A percentile compares a stretch with the other conserved stretches of the same genome.
Conservation (phyloP, 2,113 vertebrate genomes). For the Bambusicola thoracicus region DNA sequence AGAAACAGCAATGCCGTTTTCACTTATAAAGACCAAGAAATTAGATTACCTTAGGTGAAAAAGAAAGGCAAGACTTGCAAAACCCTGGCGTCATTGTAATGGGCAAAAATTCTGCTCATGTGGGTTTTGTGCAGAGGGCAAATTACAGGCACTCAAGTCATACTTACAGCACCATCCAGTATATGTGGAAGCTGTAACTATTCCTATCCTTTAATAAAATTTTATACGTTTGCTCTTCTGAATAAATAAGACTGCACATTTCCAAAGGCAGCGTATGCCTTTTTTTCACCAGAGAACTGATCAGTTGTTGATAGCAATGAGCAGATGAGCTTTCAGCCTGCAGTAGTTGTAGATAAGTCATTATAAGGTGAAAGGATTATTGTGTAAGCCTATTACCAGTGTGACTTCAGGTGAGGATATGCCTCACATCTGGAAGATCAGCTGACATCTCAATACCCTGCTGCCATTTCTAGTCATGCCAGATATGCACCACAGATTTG, state of each 20-base stretch:
- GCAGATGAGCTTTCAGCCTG: conserved; percentile 19
- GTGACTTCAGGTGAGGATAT: not conserved
- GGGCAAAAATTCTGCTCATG: not conserved
- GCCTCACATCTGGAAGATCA: not conserved
- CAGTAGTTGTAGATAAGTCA: not conserved
- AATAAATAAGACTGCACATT: not conserved
- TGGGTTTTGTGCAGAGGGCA: not conserved
- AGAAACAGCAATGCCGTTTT: not conserved
- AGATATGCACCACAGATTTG: not conserved
- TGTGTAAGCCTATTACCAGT: not conserved
- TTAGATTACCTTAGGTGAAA: not conserved
- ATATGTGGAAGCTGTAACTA: not conserved
- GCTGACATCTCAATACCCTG: not conserved
- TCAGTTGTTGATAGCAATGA: not conserved
- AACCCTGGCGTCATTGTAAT: not conserved
- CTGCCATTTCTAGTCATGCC: not conserved
- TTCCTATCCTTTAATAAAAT: not conserved
- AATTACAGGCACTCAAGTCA: not conserved
- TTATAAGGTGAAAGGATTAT: not conserved
- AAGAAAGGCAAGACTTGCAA: not conserved
- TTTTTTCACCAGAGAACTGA: not conserved
- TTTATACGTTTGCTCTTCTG: not conserved
- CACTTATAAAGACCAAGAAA: not conserved
- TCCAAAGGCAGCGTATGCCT: not conserved
- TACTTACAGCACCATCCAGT: not conserved